phyloP scores from a whole-genome alignment of 2,888 invertebrate species.

The Sceliomorpha sp. region DNA sequence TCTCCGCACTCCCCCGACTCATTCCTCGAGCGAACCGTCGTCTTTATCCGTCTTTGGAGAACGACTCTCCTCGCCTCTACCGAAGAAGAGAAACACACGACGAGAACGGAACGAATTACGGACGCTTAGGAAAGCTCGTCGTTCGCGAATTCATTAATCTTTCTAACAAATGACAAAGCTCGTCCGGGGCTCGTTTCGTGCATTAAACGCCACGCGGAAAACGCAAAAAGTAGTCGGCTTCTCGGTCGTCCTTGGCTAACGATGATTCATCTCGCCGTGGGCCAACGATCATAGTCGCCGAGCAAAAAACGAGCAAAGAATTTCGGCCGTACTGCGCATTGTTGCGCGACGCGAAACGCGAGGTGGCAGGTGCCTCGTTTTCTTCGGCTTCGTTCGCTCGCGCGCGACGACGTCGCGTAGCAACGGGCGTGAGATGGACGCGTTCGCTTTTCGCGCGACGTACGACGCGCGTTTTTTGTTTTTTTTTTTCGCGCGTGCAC shows the following conservation, averaged over 20 bases:
- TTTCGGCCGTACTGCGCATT: too few species aligned
- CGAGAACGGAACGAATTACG: slow-evolving; percentile 40
- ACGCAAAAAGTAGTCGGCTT: not conserved
- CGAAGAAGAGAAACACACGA: slow-evolving; percentile 16
- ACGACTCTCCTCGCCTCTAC: slow-evolving; percentile 10
- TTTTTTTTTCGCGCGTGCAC: too few species aligned
- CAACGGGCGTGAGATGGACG: too few species aligned
- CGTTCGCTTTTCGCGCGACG: too few species aligned
- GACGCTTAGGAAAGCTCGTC: slow-evolving; percentile 37
- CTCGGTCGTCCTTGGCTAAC: not conserved
- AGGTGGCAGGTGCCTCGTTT: too few species aligned
- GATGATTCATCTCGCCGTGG: too few species aligned
- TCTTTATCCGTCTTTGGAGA: slow-evolving; percentile 19
- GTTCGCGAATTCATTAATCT: slow-evolving; percentile 49
- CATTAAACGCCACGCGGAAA: slow-evolving; percentile 40
- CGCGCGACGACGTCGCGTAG: too few species aligned
- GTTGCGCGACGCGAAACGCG: too few species aligned
- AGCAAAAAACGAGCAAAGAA: too few species aligned
- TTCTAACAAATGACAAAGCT: slow-evolving; percentile 41
- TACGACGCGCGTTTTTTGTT: too few species aligned
- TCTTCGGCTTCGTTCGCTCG: too few species aligned
- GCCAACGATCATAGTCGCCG: too few species aligned
- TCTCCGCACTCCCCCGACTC: not conserved
- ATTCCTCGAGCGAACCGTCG: not conserved
- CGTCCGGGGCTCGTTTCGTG: slow-evolving; percentile 36